phyloP scores from a whole-genome alignment of 2,888 invertebrate species.

The Trichopoda pennipes region DNA sequence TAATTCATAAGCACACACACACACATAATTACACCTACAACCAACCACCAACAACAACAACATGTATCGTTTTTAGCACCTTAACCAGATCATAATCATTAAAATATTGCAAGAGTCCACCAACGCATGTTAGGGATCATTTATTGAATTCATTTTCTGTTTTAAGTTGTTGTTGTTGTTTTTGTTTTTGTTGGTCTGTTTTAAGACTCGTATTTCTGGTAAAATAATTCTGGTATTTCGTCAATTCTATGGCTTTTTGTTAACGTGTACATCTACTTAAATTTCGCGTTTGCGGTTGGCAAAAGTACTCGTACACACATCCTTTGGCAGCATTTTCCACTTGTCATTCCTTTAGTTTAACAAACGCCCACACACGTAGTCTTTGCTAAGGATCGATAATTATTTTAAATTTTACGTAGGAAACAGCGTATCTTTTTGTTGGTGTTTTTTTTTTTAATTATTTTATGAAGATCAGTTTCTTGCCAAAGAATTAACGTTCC shows the following conservation, averaged over 20 bases:
- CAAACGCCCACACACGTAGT: constrained; percentile 63
- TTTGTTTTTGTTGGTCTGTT: background rate
- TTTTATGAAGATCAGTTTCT: constrained; percentile 31
- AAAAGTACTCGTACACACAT: constrained; percentile 46
- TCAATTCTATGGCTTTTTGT: constrained; percentile 66
- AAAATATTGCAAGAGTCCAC: constrained; percentile 48
- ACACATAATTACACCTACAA: background rate
- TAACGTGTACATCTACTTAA: constrained; percentile 55
- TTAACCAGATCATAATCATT: constrained; percentile 38
- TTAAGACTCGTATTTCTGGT: background rate
- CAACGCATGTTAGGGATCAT: constrained; percentile 60
- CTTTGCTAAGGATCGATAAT: background rate
- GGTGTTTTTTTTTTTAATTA: background rate
- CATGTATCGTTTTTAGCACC: background rate
- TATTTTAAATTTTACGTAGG: constrained; percentile 15
- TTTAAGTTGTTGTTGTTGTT: background rate
- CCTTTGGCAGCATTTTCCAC: constrained; percentile 1
- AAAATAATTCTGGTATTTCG: constrained; percentile 38
- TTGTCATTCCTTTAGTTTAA: constrained; percentile 7
- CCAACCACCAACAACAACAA: background rate
- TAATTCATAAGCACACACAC: constrained; percentile 21
- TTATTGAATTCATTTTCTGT: constrained; percentile 18
- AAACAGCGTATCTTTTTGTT: background rate
- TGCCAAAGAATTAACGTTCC: background rate
- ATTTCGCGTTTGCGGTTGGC: constrained; percentile 68